These are phyloP conservation scores for Menura novaehollandiae DNA, from an alignment of 2,113 vertebrate species.

Conservation along the genomic window DNA sequence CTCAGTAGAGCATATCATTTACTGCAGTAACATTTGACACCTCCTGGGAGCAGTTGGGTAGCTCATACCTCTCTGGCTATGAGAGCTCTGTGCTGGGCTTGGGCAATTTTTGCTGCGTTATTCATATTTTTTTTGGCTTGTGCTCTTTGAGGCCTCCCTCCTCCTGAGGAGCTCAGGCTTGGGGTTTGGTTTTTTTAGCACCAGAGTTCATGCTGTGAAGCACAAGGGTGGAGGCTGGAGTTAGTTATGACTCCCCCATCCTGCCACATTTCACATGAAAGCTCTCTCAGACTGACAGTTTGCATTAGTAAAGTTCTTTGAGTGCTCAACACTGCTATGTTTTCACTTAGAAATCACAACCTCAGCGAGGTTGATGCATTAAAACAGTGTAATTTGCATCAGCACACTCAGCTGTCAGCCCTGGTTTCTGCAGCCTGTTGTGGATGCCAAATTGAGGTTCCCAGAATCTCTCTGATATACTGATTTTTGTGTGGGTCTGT, in stretches of 20 bases:
- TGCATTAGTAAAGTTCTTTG: background rate
- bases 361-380: background rate
- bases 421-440: background rate
- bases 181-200: background rate
- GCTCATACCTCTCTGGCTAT: background rate
- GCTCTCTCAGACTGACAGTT: background rate
- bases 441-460: background rate
- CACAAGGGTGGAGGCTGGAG: background rate
- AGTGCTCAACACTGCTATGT: background rate
- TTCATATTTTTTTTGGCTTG: background rate
- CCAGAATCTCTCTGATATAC: background rate
- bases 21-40: background rate
- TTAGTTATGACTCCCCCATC: background rate
- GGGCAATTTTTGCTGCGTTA: background rate
- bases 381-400: background rate
- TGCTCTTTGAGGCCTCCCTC: background rate
- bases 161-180: background rate
- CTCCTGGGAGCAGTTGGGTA: background rate
- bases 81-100: background rate
- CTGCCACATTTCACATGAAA: background rate
- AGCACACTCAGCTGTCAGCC: background rate
- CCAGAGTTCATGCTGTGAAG: background rate
- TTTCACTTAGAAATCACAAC: background rate
- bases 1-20: background rate
- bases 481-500: conserved; percentile 43